phyloP scores from a whole-genome alignment of 2,113 vertebrate genomes.

The Phoxinus phoxinus region DNA sequence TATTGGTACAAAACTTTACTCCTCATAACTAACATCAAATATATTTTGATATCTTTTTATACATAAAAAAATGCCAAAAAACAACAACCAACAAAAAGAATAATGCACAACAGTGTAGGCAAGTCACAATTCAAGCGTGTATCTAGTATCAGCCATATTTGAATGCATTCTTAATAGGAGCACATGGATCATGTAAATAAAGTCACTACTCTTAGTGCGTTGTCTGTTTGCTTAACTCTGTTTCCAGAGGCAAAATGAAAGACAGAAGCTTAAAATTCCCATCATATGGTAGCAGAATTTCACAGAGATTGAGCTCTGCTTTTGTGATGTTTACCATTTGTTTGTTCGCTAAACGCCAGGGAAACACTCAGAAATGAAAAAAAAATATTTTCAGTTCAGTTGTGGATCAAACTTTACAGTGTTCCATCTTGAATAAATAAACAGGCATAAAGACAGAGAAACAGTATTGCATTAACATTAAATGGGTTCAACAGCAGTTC shows the following conservation, averaged over 20 bases:
- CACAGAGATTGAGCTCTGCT: not conserved
- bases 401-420: not conserved
- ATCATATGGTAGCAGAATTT: not conserved
- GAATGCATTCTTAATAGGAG: too few species aligned
- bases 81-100: too few species aligned
- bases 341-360: slow-evolving; percentile 11
- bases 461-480: slow-evolving; percentile 1
- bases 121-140: too few species aligned
- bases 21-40: not conserved
- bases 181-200: not conserved
- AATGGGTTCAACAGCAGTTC: slow-evolving; percentile 33
- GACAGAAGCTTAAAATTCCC: not conserved
- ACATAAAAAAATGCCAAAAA: too few species aligned
- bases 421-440: slow-evolving; percentile 35
- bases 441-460: not conserved
- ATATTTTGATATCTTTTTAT: too few species aligned
- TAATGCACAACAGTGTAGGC: too few species aligned
- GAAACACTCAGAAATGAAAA: slow-evolving; percentile 8
- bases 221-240: not conserved
- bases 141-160: too few species aligned
- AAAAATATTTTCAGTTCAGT: slow-evolving; percentile 24
- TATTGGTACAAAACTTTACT: not conserved
- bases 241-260: not conserved
- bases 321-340: not conserved
- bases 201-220: not conserved